phyloP scores from a whole-genome alignment of 2,113 vertebrate genomes.

The Falco punctatus region DNA sequence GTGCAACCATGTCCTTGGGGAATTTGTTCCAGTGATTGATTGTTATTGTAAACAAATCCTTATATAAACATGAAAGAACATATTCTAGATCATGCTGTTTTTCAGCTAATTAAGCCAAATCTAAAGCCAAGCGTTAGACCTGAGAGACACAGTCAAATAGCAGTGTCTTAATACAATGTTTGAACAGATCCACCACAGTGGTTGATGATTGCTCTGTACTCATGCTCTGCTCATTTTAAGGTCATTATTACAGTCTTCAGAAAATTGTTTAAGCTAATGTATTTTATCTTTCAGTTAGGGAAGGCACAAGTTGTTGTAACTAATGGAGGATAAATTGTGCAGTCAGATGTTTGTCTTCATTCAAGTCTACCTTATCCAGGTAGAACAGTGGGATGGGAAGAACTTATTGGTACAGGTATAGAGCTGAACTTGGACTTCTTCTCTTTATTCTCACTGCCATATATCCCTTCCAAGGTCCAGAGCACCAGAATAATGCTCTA shows the following conservation, averaged over 20 bases:
- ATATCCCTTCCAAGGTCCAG: background rate
- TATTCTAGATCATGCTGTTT: background rate
- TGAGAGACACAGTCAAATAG: background rate
- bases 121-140: background rate
- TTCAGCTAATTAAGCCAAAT: background rate
- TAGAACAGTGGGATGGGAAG: background rate
- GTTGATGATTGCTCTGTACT: background rate
- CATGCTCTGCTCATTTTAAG: background rate
- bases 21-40: too few species aligned
- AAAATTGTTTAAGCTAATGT: background rate
- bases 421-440: background rate
- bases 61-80: background rate
- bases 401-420: background rate
- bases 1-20: too few species aligned
- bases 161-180: background rate
- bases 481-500: background rate
- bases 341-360: background rate
- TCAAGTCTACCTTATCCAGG: background rate
- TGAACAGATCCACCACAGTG: background rate
- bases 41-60: too few species aligned
- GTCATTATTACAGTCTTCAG: background rate
- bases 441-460: background rate
- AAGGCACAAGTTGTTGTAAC: background rate
- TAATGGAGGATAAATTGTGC: background rate
- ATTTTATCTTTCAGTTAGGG: background rate